A percentile compares a stretch with the other conserved stretches of the same genome.
Evolutionary conservation across 2,113 vertebrate genomes (phyloP).

Genomic region (Salvelinus alpinus): DNA sequence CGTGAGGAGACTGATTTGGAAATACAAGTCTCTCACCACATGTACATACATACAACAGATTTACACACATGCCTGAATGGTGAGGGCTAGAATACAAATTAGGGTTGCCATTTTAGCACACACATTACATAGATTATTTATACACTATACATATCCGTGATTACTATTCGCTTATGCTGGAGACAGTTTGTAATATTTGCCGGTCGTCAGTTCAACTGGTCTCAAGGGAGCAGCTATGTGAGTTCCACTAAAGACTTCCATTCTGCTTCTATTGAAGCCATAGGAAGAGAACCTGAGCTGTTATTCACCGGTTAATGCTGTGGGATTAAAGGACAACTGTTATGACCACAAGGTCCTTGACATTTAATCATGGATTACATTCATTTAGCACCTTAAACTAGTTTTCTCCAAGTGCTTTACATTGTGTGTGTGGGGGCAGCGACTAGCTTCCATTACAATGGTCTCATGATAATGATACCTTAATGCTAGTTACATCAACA

Average conservation of each 20-base stretch:
- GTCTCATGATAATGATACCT: too few species aligned
- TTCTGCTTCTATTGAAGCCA: too few species aligned
- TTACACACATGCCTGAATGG: constrained; percentile 23
- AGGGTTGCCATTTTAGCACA: constrained; percentile 10
- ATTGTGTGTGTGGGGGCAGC: too few species aligned
- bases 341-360: constrained; percentile 34
- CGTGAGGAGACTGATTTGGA: background rate
- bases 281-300: background rate
- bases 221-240: too few species aligned
- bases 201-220: too few species aligned
- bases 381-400: background rate
- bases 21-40: background rate
- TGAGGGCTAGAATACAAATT: constrained; percentile 21
- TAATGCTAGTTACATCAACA: too few species aligned
- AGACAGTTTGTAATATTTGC: too few species aligned
- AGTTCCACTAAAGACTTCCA: too few species aligned
- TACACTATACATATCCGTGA: background rate
- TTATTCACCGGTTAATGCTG: constrained; percentile 15
- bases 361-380: constrained; percentile 33
- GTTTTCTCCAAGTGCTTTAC: constrained; percentile 7
- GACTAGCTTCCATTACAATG: too few species aligned
- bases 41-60: constrained; percentile 1
- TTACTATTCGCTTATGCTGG: constrained; percentile 5
- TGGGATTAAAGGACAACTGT: constrained; percentile 18
- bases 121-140: constrained; percentile 19